Conservation (phyloP, 2,113 vertebrate species). For the Nothocercus julius region DNA sequence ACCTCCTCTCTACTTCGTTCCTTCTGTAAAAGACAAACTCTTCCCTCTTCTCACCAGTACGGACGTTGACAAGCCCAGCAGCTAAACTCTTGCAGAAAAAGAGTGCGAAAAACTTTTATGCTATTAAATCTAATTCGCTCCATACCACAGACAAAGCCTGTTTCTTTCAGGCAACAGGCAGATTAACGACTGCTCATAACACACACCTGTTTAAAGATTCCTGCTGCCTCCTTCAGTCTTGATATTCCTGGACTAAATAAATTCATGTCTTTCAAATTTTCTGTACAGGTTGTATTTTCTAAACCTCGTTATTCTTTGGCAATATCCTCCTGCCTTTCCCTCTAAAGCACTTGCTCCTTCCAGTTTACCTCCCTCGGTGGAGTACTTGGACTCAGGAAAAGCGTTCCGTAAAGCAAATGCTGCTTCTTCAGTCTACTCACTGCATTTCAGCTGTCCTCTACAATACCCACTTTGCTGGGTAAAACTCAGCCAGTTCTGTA, state of each 20-base stretch:
- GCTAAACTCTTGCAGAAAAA: neutral
- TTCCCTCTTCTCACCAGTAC: neutral
- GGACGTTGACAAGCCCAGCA: neutral
- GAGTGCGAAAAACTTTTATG: neutral
- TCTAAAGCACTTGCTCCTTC: neutral
- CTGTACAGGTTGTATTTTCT: neutral
- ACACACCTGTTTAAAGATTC: neutral
- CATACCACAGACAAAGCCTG: neutral
- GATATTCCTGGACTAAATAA: neutral
- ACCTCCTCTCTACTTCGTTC: neutral
- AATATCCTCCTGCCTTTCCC: neutral
- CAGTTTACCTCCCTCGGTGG: neutral
- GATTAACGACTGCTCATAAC: neutral
- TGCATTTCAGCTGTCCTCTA: constrained; percentile 29
- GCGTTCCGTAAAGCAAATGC: neutral
- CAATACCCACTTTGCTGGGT: neutral
- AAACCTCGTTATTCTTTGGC: constrained; percentile 3
- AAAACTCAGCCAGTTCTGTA: neutral
- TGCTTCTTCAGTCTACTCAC: neutral
- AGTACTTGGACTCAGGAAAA: neutral
- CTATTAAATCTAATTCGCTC: neutral
- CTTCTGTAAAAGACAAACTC: neutral
- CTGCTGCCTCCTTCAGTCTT: neutral
- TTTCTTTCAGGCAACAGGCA: neutral
- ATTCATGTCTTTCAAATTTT: neutral